Evolutionary conservation across 2,888 invertebrate genomes (phyloP).

Genomic region (Seladonia tumulorum): DNA sequence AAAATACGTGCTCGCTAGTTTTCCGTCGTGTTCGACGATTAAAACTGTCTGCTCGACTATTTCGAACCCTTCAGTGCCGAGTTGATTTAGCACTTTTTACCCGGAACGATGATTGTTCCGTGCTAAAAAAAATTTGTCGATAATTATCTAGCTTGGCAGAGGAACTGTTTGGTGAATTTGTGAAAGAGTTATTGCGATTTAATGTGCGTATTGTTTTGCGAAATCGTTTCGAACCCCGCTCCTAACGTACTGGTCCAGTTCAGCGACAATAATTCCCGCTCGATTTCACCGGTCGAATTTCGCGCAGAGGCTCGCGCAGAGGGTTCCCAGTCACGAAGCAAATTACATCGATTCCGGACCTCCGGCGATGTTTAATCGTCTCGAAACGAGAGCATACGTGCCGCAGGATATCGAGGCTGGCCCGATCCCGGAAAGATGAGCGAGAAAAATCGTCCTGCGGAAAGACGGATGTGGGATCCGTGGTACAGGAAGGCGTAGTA

Average conservation of each 20-base stretch:
- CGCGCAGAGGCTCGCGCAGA: not conserved
- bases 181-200: too few relatives aligned
- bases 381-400: not conserved
- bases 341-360: slow-evolving; percentile 10
- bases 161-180: too few relatives aligned
- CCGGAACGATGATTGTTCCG: not conserved
- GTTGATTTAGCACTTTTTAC: not conserved
- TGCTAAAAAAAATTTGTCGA: not conserved
- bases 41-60: slow-evolving; percentile 21
- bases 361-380: slow-evolving; percentile 18
- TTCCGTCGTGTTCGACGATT: slow-evolving; percentile 16
- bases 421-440: not conserved
- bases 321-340: slow-evolving; percentile 3
- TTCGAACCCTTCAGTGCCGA: not conserved
- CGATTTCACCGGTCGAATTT: not conserved
- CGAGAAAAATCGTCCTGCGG: slow-evolving; percentile 22
- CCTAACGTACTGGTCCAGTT: not conserved
- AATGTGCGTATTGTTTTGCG: too few relatives aligned
- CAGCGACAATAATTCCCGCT: not conserved
- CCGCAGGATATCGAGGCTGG: slow-evolving; percentile 1
- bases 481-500: slow-evolving; percentile 28
- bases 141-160: not conserved
- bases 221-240: not conserved
- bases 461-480: slow-evolving; percentile 42
- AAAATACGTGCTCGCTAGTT: slow-evolving; percentile 37